Evolutionary conservation across 2,797 vertebrate species (phyloP).

Genomic region (Coregonus suidteri): DNA sequence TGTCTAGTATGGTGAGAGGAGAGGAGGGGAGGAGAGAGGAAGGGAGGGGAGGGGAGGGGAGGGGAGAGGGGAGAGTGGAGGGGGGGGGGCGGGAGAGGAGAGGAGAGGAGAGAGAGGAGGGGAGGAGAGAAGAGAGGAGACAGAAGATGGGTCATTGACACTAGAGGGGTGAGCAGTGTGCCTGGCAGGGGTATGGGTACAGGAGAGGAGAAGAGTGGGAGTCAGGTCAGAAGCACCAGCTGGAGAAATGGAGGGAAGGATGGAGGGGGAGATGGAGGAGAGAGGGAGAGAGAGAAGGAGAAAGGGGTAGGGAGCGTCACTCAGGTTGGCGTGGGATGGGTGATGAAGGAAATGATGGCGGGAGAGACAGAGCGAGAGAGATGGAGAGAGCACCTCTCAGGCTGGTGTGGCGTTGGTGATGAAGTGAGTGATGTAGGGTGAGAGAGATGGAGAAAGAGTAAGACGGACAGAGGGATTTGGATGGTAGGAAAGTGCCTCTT

Average conservation of each 20-base stretch:
- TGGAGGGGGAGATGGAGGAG: neutral
- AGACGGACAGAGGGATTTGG: too few species aligned
- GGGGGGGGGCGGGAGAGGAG: neutral
- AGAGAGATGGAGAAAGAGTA: too few species aligned
- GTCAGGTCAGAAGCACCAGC: neutral
- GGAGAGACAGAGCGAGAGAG: neutral
- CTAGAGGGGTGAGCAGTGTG: neutral
- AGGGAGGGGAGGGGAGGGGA: neutral
- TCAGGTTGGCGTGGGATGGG: neutral
- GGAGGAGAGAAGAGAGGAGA: neutral
- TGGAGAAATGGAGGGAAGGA: neutral
- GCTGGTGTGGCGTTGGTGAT: neutral
- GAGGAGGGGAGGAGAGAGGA: neutral
- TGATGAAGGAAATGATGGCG: neutral
- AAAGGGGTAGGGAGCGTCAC: neutral
- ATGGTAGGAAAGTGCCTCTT: too few species aligned
- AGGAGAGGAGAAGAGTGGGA: neutral
- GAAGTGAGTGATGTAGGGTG: neutral
- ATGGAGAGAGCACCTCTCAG: neutral
- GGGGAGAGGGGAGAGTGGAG: neutral
- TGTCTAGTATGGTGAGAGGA: neutral
- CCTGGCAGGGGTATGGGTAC: neutral
- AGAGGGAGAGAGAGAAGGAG: neutral
- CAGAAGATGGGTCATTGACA: neutral
- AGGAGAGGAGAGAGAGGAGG: too few species aligned